Conservation (phyloP, 2,888 invertebrate genomes). For the Acanthacorydalis orientalis region DNA sequence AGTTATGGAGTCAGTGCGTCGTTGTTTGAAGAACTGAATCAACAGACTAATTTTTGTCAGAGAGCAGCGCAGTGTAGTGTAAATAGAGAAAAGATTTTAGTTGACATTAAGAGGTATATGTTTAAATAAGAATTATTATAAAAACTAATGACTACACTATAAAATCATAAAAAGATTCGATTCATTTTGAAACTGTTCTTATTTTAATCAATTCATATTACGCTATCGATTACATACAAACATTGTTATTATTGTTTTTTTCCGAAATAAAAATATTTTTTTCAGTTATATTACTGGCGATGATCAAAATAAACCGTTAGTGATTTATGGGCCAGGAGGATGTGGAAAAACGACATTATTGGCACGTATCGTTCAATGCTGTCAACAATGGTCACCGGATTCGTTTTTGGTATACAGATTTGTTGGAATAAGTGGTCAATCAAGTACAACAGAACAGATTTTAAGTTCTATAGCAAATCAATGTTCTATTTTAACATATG, state of each 20-base stretch:
- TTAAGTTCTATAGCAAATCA: constrained; percentile 62
- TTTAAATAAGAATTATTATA: neutral
- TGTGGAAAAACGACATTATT: constrained; percentile 70
- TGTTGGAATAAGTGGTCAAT: constrained; percentile 46
- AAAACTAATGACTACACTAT: neutral
- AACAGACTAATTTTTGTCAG: constrained; percentile 56
- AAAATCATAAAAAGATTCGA: neutral
- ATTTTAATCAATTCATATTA: neutral
- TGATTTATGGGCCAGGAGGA: constrained; percentile 63
- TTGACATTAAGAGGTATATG: constrained; percentile 48
- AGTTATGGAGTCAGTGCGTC: constrained; percentile 43
- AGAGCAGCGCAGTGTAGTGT: constrained; percentile 51
- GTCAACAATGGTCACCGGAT: constrained; percentile 46
- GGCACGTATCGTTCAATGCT: constrained; percentile 50
- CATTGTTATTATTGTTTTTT: too few species aligned
- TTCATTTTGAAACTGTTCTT: neutral
- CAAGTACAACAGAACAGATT: constrained; percentile 49
- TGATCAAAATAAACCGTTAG: constrained; percentile 32
- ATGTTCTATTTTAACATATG: constrained; percentile 50
- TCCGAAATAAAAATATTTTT: constrained; percentile 9
- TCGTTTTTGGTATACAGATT: constrained; percentile 36
- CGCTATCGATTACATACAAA: too few species aligned
- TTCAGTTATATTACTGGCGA: constrained; percentile 46
- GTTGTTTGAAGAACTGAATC: constrained; percentile 50
- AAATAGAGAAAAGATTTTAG: constrained; percentile 48